Conservation (phyloP, 2,888 invertebrate genomes). For the Leptinotarsa haldemani region DNA sequence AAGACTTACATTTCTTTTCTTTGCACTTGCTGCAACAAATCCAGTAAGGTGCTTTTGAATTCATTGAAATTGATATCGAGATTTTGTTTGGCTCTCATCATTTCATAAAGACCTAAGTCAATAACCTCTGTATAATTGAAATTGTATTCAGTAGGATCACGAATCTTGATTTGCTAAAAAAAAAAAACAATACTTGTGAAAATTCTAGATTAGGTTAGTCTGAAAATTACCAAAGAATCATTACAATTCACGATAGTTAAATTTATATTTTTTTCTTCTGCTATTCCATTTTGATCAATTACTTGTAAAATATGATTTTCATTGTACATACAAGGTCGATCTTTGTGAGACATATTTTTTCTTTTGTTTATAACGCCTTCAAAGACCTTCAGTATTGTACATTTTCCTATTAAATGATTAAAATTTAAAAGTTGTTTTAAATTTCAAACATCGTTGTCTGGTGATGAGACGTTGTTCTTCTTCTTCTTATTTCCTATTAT, state of each 20-base stretch:
- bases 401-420: no score
- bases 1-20: constrained; percentile 55
- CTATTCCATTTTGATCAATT: constrained; percentile 38
- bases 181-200: constrained; percentile 23
- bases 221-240: constrained; percentile 48
- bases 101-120: constrained; percentile 57
- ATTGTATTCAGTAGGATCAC: constrained; percentile 55
- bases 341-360: constrained; percentile 29
- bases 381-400: no score
- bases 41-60: constrained; percentile 60
- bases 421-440: no score
- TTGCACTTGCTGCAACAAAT: constrained; percentile 58
- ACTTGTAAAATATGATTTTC: constrained; percentile 48
- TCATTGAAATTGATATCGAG: constrained; percentile 62
- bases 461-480: no score
- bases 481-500: no score
- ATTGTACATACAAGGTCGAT: constrained; percentile 47
- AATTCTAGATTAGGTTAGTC: not conserved
- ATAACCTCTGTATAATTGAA: constrained; percentile 61
- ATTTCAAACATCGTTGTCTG: no score
- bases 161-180: constrained; percentile 59
- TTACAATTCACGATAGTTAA: constrained; percentile 46
- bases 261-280: constrained; percentile 47
- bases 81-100: constrained; percentile 59
- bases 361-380: not conserved